Base-by-base conservation (phyloP, 2,797 vertebrate genomes). In the Anolis apletophallus region DNA sequence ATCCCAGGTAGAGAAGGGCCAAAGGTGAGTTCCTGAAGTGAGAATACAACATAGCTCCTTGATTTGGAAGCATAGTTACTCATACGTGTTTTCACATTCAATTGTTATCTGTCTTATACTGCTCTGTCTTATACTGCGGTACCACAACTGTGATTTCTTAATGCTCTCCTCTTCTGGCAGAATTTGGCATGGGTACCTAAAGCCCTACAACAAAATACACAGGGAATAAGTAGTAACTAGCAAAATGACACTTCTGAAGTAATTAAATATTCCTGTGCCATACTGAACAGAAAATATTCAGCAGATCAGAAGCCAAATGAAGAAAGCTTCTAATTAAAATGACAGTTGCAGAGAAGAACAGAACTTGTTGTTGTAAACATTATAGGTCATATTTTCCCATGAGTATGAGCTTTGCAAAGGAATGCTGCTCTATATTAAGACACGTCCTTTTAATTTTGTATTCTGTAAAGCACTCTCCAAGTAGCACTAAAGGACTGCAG, bases 1-100 rank as follows among this genome's bases (percentile, higher is more conserved):
- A 97, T 98, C 89, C 98, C 98, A 76, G 99, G 99, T 10, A 98
- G 98, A 96, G 99, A 99, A 92, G 99, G 99, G 57, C 98, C 97
- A 87, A 99, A 99, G 97, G 99, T 99, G 97, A 94, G 93, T 91
- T 87, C 67, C 84, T 84, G 29, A 91, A 83, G 9, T 83, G 29
- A 73, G 2, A 69, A 3, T 1, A 88, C 88, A 17, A 54, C 9
- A 0, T 36, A 85, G 16, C 3, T 88, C 74, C 0, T 55, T 75
- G 1, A 5, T 85, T 59, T 72, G 29, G n/a, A 61, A 29, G 79
- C 26, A 68, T 59, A 29, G 40, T 61, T 71, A 17, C 40, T 59
- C 36, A 29, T 17, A n/a, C 8, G 32, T 32, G 21, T 52, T 67
- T 67, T 52, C 17, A n/a, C 21, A 50, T 54, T 77, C 3, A 0